Evolutionary conservation across 2,113 vertebrate species (phyloP), one percentile per base, ranked within the genome.

Genomic region (Eubucco bourcierii): DNA sequence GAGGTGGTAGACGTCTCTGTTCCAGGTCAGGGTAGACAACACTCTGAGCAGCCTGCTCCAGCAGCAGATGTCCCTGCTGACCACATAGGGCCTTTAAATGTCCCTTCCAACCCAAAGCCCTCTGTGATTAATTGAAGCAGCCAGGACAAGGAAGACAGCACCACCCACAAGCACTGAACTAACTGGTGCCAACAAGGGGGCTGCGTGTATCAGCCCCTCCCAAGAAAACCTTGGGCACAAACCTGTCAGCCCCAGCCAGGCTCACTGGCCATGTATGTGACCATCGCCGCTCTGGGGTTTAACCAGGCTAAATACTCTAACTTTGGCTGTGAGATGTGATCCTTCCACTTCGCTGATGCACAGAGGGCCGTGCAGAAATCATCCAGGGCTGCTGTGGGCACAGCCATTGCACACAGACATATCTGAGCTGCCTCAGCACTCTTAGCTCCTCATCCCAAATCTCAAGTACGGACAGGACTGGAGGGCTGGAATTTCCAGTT

Each of bases 401-500:
- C 41, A 27, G 27, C 60, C 80, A 31, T 41, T 1, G 0, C 78
- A 12, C 24, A 4, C 8, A 41, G 41, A 28, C 5, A 14, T 2
- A 3, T 71, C 70, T 65, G 8, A 27, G 31, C 68, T 80, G 76
- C 53, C 73, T 88, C 63, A 41, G 87, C 83, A 14, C n/a, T 46
- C 25, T 50, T 2, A 56, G 82, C 73, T 91, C 64, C 75, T 67
- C 56, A 63, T 67, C 80, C 90, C 77, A 47, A 47, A 75, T 47
- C 92, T 94, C 92, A 88, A 86, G 96, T 87, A 90, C 92, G 91
- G 88, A 50, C 95, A 95, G 82, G 95, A 91, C 73, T 3, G 1
- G 29, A 76, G 78, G 1, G 0, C 88, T 87, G 94, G 94, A 90
- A 88, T 93, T 96, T 90, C 95, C 85, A 89, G 92, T 94, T 95